These are phyloP conservation scores for Lycia hirtaria DNA, from an alignment of 2,888 invertebrate species.

Conservation along the genomic window DNA sequence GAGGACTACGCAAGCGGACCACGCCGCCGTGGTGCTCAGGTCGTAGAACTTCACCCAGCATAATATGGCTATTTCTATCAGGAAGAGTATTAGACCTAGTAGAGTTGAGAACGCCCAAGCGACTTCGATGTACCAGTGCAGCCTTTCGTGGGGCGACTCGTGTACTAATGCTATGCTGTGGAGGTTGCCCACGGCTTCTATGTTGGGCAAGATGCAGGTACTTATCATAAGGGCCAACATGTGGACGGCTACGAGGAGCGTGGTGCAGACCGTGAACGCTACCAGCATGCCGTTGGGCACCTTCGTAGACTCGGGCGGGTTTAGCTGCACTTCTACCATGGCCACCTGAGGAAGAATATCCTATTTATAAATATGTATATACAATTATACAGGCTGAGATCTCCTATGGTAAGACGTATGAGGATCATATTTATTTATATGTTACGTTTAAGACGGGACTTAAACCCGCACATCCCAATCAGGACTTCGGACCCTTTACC, in stretches of 20 bases:
- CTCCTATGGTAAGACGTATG: neutral
- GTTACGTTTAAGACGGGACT: too few species aligned
- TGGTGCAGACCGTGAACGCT: slow-evolving; percentile 97
- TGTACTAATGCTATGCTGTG: slow-evolving; percentile 94
- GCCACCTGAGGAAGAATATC: slow-evolving; percentile 77
- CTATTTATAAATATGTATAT: neutral
- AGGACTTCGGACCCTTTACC: too few species aligned
- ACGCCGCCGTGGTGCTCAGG: slow-evolving; percentile 92
- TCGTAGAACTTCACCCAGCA: slow-evolving; percentile 99
- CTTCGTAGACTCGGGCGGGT: slow-evolving; percentile 86
- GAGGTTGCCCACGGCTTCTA: slow-evolving; percentile 97
- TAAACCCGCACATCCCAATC: too few species aligned
- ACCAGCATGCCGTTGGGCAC: slow-evolving; percentile 94
- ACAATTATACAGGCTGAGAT: neutral
- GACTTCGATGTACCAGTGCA: slow-evolving; percentile 98
- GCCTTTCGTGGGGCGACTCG: slow-evolving; percentile 94
- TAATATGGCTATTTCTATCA: slow-evolving; percentile 97
- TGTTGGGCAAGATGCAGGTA: slow-evolving; percentile 99
- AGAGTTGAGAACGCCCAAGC: slow-evolving; percentile 99
- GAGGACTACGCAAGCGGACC: slow-evolving; percentile 95
- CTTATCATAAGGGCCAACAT: slow-evolving; percentile 99
- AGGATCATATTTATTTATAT: neutral
- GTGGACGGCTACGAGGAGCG: slow-evolving; percentile 97
- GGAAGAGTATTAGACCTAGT: slow-evolving; percentile 95
- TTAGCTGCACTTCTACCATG: slow-evolving; percentile 98